Evolutionary conservation across 2,888 invertebrate genomes (phyloP).

Genomic region (Hylaea fasciaria): DNA sequence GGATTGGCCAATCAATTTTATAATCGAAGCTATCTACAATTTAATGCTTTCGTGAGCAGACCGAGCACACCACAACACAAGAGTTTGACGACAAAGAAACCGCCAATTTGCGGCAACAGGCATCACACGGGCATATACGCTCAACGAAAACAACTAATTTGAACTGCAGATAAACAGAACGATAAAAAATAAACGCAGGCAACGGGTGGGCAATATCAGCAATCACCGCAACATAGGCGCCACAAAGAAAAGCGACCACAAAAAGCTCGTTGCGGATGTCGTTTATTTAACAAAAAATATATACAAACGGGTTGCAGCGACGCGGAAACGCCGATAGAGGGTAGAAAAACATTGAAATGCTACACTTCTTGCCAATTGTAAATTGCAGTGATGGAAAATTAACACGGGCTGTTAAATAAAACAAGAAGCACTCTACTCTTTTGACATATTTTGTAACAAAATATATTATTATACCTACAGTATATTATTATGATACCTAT

Average conservation of each 20-base stretch:
- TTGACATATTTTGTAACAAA: too few species aligned
- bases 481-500: too few species aligned
- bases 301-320: constrained; percentile 51
- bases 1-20: constrained; percentile 3
- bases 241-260: constrained; percentile 57
- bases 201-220: constrained; percentile 52
- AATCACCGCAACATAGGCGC: constrained; percentile 55
- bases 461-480: too few species aligned
- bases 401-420: neutral
- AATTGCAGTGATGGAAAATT: constrained; percentile 35
- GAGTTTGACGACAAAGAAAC: constrained; percentile 35
- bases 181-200: constrained; percentile 41
- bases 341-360: constrained; percentile 57
- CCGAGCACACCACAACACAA: neutral
- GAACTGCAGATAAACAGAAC: constrained; percentile 38
- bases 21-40: constrained; percentile 5
- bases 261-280: constrained; percentile 57
- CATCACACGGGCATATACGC: constrained; percentile 30
- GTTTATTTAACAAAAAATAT: constrained; percentile 56
- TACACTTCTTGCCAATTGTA: constrained; percentile 43
- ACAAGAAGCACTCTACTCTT: too few species aligned
- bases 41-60: constrained; percentile 3
- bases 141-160: constrained; percentile 36
- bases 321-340: constrained; percentile 52
- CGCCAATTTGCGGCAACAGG: constrained; percentile 40